These are phyloP conservation scores for Heteronetta atricapilla DNA, from an alignment of 2,113 vertebrate species.

Conservation along the genomic window DNA sequence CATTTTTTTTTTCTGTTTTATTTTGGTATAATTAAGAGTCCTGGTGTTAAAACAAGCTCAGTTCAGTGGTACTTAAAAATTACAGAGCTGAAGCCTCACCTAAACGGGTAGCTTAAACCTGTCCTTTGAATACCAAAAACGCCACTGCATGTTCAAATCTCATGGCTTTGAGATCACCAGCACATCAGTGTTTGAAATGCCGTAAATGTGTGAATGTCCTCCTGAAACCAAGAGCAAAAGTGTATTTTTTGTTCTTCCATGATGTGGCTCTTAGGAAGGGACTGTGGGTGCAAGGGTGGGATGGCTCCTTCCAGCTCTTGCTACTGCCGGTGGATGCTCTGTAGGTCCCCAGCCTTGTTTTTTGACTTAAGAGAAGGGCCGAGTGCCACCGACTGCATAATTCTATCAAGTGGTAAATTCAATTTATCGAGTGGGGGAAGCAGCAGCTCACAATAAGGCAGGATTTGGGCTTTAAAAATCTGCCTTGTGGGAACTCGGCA, in stretches of 20 bases:
- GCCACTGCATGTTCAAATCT: background rate
- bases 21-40: slow-evolving; percentile 31
- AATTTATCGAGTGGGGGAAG: background rate
- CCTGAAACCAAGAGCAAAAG: background rate
- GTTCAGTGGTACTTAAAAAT: background rate
- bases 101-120: background rate
- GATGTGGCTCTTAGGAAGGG: background rate
- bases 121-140: background rate
- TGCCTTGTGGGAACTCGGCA: slow-evolving; percentile 31
- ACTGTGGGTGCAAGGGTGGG: background rate
- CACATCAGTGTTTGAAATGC: background rate
- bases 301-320: background rate
- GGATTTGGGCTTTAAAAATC: slow-evolving; percentile 34
- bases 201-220: background rate
- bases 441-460: slow-evolving; percentile 1
- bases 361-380: background rate
- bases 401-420: slow-evolving; percentile 32
- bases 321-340: background rate
- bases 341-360: background rate
- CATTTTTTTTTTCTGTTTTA: background rate
- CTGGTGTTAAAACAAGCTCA: background rate
- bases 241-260: background rate
- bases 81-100: background rate
- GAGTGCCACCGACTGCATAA: background rate
- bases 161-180: background rate